A percentile compares a stretch with the other conserved stretches of the same genome.
phyloP scores from a whole-genome alignment of 2,113 vertebrate species.

The Proteles cristata region DNA sequence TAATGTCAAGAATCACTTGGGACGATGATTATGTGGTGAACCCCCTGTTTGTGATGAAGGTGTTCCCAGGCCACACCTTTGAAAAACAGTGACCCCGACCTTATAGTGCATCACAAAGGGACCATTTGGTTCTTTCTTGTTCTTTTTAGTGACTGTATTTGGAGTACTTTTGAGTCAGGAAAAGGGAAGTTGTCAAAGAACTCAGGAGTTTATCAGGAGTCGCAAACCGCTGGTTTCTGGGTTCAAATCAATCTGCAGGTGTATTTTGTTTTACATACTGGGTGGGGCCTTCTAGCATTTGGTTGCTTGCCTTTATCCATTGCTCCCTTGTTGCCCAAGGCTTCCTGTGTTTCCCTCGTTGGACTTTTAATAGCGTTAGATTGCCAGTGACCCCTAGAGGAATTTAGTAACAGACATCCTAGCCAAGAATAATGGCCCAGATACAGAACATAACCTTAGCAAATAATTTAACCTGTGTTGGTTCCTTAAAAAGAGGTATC shows the following conservation, averaged over 20 bases:
- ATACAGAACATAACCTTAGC: slow-evolving; percentile 12
- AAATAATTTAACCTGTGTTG: slow-evolving; percentile 23
- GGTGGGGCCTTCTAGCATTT: neutral
- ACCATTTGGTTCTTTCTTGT: neutral
- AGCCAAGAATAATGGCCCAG: neutral
- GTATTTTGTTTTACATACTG: neutral
- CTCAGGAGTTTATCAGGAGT: neutral
- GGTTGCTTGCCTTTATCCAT: neutral
- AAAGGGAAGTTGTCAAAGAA: neutral
- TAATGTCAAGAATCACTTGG: neutral
- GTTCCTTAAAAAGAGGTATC: slow-evolving; percentile 13
- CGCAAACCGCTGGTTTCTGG: neutral
- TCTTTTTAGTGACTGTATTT: neutral
- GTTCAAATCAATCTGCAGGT: neutral
- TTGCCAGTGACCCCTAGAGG: neutral
- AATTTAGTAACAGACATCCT: neutral
- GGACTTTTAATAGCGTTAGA: neutral
- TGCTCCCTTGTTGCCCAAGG: neutral
- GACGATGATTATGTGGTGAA: neutral
- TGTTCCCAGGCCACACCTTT: neutral
- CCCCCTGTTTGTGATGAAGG: neutral
- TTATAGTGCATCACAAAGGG: neutral
- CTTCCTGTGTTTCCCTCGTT: neutral
- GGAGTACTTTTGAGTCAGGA: neutral
- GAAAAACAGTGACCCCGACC: neutral